phyloP scores from a whole-genome alignment of 2,797 vertebrate genomes.

The Eulemur rubriventer region DNA sequence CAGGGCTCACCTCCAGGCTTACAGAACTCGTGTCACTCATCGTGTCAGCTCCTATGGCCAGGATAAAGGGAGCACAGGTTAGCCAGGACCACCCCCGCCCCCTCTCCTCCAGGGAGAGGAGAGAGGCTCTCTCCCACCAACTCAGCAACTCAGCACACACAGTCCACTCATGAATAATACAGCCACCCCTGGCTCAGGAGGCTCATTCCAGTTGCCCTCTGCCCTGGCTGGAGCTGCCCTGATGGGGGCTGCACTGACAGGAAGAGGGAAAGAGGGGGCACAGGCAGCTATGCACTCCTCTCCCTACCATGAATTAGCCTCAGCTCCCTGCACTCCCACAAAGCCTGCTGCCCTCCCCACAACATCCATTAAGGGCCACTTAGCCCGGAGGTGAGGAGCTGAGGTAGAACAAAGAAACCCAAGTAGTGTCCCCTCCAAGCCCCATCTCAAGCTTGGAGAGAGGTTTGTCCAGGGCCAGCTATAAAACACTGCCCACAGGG shows the following conservation, averaged over 20 bases:
- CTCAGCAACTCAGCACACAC: not conserved
- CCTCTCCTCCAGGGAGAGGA: not conserved
- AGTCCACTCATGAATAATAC: slow-evolving; percentile 61
- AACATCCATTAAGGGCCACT: slow-evolving; percentile 67
- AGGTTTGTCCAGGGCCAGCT: not conserved
- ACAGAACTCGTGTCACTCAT: slow-evolving; percentile 91
- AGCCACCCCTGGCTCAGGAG: slow-evolving; percentile 51
- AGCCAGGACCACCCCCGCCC: not conserved
- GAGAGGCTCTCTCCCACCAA: not conserved
- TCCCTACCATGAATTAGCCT: slow-evolving; percentile 47
- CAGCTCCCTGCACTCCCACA: slow-evolving; percentile 62
- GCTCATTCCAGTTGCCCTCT: slow-evolving; percentile 49
- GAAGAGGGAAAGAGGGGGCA: not conserved
- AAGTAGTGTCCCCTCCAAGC: not conserved
- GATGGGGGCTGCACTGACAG: not conserved
- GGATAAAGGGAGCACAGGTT: slow-evolving; percentile 52
- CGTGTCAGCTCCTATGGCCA: slow-evolving; percentile 85
- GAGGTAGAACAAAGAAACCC: slow-evolving; percentile 59
- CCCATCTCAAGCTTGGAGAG: not conserved
- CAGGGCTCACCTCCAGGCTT: slow-evolving; percentile 88
- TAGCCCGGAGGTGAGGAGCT: slow-evolving; percentile 40
- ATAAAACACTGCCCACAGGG: not conserved
- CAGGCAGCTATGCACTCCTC: not conserved
- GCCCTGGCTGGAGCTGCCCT: not conserved
- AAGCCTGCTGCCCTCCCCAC: slow-evolving; percentile 12